Conservation (phyloP, 1,140 invertebrate genomes). For the Saxidomus purpurata region DNA sequence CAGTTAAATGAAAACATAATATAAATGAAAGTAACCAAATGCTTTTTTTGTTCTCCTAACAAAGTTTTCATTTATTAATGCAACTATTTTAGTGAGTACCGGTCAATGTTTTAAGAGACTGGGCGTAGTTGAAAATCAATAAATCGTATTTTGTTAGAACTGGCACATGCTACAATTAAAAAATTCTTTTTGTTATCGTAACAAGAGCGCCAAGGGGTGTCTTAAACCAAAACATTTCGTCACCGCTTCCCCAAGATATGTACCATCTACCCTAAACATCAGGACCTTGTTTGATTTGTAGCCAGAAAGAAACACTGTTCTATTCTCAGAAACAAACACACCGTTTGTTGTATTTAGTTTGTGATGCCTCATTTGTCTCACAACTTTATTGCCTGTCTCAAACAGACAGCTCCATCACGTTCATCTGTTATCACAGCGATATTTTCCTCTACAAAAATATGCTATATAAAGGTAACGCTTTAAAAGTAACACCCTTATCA, state of each 20-base stretch:
- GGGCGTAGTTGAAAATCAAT: too few relatives aligned
- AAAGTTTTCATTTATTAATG: too few relatives aligned
- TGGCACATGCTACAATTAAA: not conserved
- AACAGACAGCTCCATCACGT: not conserved
- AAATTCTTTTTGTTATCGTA: not conserved
- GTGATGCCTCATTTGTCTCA: not conserved
- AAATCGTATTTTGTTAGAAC: too few relatives aligned
- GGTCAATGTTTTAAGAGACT: too few relatives aligned
- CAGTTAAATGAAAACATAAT: too few relatives aligned
- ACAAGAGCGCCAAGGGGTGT: not conserved
- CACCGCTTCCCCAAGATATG: not conserved
- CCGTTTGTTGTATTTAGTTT: not conserved
- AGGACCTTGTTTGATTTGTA: not conserved
- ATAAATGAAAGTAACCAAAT: too few relatives aligned
- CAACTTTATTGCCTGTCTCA: not conserved
- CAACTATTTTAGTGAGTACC: too few relatives aligned
- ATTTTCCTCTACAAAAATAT: not conserved
- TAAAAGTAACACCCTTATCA: not conserved
- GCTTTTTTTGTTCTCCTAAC: too few relatives aligned
- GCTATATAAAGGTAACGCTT: not conserved
- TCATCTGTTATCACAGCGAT: not conserved
- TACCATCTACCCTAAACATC: not conserved
- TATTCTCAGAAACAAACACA: not conserved
- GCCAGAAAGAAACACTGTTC: not conserved
- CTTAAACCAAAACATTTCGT: not conserved